Evolutionary conservation across 2,113 vertebrate species (phyloP), one percentile per base, ranked within the genome.

Genomic region (Verasper variegatus): DNA sequence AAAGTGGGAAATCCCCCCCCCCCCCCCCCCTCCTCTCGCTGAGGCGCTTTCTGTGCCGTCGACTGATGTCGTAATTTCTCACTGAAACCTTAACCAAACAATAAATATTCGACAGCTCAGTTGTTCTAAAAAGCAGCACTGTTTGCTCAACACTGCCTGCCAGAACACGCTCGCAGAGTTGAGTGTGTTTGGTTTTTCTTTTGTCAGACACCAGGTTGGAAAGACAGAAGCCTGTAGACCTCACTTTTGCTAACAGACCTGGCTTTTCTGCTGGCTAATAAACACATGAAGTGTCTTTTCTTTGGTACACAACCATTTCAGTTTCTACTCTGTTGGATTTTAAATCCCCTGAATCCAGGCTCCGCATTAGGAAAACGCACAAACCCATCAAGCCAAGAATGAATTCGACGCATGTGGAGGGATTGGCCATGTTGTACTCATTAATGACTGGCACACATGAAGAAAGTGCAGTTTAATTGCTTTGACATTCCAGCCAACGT

Each of bases 41-140:
- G 40, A 42, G 40, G 12, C 40, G 40, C 82, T 86, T 65, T 71
- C 74, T 69, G 21, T 64, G 47, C 74, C 21, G 24, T 62, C 31
- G 71, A 71, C 87, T 86, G 74, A 86, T 86, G 87, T 81, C 72
- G 81, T 86, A 64, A 87, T 85, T 86, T 88, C 80, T 81, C 71
- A 42, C 83, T 76, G 86, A 88, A 86, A 84, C 83, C 88, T 85
- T 85, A 91, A 89, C 73, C 85, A 84, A 90, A 89, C 87, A 92
- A 83, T 91, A 87, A 90, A 91, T 93, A 88, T 86, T 86, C 78
- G 70, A 85, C 84, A 88, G 85, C 89, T 91, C 81, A 81, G 83
- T 90, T 80, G 73, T 83, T 88, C 71, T 86, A 90, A 56, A 89
- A 86, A 80, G 84, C 66, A 27, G 66, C 57, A 24, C 73, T 86